A percentile compares a stretch with the other conserved stretches of the same genome.
Conservation (phyloP, 2,888 invertebrate species). For the Brachypterus glaber region DNA sequence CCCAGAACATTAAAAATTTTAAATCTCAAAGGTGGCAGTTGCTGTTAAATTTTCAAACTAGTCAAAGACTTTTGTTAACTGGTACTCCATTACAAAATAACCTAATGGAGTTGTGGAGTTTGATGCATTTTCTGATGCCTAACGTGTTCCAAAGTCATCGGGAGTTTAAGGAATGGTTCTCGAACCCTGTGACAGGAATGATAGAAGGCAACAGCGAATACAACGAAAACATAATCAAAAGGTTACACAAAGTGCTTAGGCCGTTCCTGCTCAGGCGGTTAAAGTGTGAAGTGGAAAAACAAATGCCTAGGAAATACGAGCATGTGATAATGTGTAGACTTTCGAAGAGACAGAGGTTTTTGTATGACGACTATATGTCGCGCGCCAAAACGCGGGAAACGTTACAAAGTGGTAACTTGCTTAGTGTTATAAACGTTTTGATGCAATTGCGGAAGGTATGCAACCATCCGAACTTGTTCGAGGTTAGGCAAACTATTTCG, state of each 20-base stretch:
- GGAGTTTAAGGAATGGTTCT: conserved; percentile 98
- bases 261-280: conserved; percentile 88
- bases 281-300: conserved; percentile 93
- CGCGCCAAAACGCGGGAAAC: conserved; percentile 91
- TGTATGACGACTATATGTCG: conserved; percentile 99
- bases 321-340: conserved; percentile 89
- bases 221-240: conserved; percentile 78
- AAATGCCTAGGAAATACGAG: conserved; percentile 94
- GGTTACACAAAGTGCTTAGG: conserved; percentile 84
- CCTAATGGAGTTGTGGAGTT: conserved; percentile 93
- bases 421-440: conserved; percentile 91
- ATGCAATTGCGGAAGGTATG: conserved; percentile 97
- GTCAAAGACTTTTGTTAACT: conserved; percentile 80
- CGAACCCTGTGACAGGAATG: conserved; percentile 93
- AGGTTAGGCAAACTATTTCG: conserved; percentile 88
- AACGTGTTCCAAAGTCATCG: conserved; percentile 92
- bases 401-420: conserved; percentile 81
- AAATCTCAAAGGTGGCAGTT: conserved; percentile 98
- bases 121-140: conserved; percentile 98
- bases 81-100: conserved; percentile 95
- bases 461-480: conserved; percentile 97
- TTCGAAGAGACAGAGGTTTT: conserved; percentile 89
- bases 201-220: conserved; percentile 88
- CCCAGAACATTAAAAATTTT: conserved; percentile 99
- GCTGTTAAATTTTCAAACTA: conserved; percentile 86